Evolutionary conservation across 2,797 vertebrate species (phyloP).

Genomic region (Muscicapa striata): DNA sequence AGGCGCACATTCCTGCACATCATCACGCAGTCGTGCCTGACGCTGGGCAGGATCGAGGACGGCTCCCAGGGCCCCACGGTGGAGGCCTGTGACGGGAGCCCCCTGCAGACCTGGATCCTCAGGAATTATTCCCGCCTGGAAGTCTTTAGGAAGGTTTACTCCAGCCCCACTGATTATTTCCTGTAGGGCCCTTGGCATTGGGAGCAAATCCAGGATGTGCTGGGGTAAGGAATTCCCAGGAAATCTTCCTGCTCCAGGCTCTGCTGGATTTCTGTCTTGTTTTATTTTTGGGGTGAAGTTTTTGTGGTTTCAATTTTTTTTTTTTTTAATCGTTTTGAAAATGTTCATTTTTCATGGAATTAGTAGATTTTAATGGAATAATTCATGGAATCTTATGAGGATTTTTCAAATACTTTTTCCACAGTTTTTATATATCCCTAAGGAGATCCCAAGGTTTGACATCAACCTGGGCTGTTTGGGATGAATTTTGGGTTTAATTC

Average conservation of each 20-base stretch:
- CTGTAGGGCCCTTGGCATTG: conserved; percentile 81
- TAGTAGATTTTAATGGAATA: accelerated
- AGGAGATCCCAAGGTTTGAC: too few relatives aligned
- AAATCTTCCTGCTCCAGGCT: background rate
- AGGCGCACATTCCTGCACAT: conserved; percentile 81
- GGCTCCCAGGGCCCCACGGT: conserved; percentile 86
- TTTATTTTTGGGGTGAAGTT: accelerated
- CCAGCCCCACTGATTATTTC: conserved; percentile 89
- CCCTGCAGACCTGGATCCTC: conserved; percentile 86
- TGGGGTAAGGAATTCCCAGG: background rate
- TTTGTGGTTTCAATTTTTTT: too few relatives aligned
- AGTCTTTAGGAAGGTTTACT: conserved; percentile 88
- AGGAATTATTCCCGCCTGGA: conserved; percentile 87
- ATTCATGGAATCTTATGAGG: accelerated
- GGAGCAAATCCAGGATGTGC: background rate
- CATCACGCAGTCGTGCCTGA: conserved; percentile 94
- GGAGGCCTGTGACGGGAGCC: conserved; percentile 86
- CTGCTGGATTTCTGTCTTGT: background rate
- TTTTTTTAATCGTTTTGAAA: accelerated
- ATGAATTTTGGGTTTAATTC: too few relatives aligned
- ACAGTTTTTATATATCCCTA: too few relatives aligned
- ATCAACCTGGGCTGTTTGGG: too few relatives aligned
- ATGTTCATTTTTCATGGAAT: accelerated
- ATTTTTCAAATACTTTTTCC: background rate
- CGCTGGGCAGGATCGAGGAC: conserved; percentile 86